A percentile compares a stretch with the other conserved stretches of the same genome.
These are phyloP conservation scores for Drosophila mettleri DNA, from an alignment of 2,888 invertebrate species.

Conservation along the genomic window DNA sequence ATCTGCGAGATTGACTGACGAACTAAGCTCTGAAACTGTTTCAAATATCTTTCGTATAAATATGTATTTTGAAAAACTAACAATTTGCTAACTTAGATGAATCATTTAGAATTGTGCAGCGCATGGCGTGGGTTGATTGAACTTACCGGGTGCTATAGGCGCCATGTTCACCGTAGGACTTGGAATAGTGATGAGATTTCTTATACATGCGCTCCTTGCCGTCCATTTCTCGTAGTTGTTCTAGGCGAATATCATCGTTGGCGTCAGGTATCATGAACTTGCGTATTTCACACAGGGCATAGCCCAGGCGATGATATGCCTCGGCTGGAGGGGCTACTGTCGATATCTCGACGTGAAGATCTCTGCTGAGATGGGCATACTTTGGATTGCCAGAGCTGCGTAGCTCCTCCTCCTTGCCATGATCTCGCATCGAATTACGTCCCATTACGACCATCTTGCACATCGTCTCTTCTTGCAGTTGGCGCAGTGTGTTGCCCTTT, in stretches of 20 bases:
- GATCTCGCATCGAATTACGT: slow-evolving; percentile 96
- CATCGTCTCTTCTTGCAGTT: slow-evolving; percentile 97
- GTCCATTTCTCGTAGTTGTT: slow-evolving; percentile 83
- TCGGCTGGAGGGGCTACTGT: slow-evolving; percentile 96
- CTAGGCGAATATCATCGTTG: slow-evolving; percentile 83
- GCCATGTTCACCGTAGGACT: slow-evolving; percentile 79
- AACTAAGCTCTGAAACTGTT: not conserved
- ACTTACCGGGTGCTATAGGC: slow-evolving; percentile 78
- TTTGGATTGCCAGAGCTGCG: slow-evolving; percentile 95
- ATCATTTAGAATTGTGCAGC: not conserved
- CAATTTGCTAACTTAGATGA: not conserved
- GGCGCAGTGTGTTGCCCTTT: slow-evolving; percentile 95
- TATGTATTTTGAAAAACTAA: not conserved
- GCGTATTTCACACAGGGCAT: slow-evolving; percentile 92
- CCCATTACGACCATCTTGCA: slow-evolving; percentile 98
- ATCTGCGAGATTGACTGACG: not conserved
- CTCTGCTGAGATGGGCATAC: slow-evolving; percentile 95
- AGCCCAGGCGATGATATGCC: slow-evolving; percentile 93
- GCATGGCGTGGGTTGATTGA: not conserved
- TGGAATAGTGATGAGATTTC: slow-evolving; percentile 82
- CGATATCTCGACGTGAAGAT: slow-evolving; percentile 96
- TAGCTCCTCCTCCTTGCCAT: slow-evolving; percentile 96
- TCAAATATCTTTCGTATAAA: not conserved
- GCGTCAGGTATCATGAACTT: slow-evolving; percentile 92
- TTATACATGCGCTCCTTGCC: slow-evolving; percentile 84